Conservation (phyloP, 2,888 invertebrate species). For the Thecophora atra region DNA sequence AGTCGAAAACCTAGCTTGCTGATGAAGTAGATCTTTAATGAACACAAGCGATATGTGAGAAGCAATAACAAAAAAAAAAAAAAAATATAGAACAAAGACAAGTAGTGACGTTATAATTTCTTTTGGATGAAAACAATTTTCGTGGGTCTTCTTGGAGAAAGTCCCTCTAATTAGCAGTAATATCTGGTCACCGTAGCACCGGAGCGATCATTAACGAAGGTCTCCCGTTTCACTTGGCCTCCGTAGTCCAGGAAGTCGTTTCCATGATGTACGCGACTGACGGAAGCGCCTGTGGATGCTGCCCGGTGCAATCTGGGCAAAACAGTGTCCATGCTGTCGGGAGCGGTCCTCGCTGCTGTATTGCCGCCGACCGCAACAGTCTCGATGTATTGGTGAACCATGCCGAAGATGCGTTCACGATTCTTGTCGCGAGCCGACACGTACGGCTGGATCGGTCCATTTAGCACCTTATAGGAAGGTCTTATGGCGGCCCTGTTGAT, state of each 20-base stretch:
- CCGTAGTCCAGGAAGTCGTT: neutral
- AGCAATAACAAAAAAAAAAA: neutral
- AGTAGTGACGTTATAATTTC: too few species aligned
- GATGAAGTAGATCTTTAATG: neutral
- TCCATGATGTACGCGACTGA: constrained; percentile 37
- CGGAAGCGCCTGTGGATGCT: constrained; percentile 55
- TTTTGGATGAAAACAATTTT: too few species aligned
- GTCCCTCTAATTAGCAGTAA: constrained; percentile 47
- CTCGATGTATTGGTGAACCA: constrained; percentile 71
- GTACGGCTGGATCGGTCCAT: constrained; percentile 74
- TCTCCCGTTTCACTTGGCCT: constrained; percentile 47
- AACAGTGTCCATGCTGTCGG: constrained; percentile 73
- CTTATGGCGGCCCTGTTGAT: constrained; percentile 72
- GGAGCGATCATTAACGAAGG: constrained; percentile 56
- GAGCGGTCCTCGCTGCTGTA: constrained; percentile 70
- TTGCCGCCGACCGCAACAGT: constrained; percentile 70
- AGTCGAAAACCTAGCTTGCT: too few species aligned
- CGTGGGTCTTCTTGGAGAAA: neutral
- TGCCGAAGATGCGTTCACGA: constrained; percentile 71
- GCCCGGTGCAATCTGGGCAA: constrained; percentile 71
- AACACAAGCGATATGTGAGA: neutral
- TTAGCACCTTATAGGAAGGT: constrained; percentile 70
- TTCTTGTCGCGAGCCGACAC: constrained; percentile 75
- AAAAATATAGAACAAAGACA: neutral
- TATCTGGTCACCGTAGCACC: constrained; percentile 60